Evolutionary conservation across 2,797 vertebrate species (phyloP).

Genomic region (Ctenosaura bakeri): DNA sequence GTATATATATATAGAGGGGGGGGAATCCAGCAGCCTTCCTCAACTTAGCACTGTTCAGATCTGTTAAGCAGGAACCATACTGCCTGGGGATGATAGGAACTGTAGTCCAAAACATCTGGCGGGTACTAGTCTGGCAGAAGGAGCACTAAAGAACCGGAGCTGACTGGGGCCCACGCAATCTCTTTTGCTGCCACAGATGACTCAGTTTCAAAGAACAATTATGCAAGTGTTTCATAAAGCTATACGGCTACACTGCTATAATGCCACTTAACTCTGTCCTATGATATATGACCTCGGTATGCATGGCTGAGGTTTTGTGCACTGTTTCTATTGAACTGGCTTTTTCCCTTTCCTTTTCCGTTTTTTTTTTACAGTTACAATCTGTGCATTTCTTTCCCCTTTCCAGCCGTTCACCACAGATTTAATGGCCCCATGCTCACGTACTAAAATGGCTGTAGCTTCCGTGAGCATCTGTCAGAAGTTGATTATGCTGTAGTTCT

Average conservation of each 20-base stretch:
- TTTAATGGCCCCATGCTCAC: slow-evolving; percentile 39
- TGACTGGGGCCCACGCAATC: not conserved
- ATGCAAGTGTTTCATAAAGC: not conserved
- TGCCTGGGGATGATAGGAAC: not conserved
- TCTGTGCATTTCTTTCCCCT: slow-evolving; percentile 44
- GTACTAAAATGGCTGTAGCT: slow-evolving; percentile 22
- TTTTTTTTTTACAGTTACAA: not conserved
- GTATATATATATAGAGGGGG: too few relatives aligned
- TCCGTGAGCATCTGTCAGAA: slow-evolving; percentile 38
- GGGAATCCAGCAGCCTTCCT: not conserved
- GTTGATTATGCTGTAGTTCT: slow-evolving; percentile 39
- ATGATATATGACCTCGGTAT: not conserved
- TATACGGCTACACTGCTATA: not conserved
- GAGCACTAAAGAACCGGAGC: not conserved
- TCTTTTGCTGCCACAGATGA: not conserved
- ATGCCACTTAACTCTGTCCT: not conserved
- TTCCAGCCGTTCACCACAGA: not conserved
- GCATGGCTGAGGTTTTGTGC: slow-evolving; percentile 8
- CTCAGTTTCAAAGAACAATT: not conserved
- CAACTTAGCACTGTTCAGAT: not conserved
- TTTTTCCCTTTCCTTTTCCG: not conserved
- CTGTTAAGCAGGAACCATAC: not conserved
- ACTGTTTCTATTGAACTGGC: slow-evolving; percentile 30
- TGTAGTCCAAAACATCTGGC: not conserved
- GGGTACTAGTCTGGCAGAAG: not conserved